phyloP scores from a whole-genome alignment of 2,113 vertebrate genomes.

The Ictalurus punctatus region DNA sequence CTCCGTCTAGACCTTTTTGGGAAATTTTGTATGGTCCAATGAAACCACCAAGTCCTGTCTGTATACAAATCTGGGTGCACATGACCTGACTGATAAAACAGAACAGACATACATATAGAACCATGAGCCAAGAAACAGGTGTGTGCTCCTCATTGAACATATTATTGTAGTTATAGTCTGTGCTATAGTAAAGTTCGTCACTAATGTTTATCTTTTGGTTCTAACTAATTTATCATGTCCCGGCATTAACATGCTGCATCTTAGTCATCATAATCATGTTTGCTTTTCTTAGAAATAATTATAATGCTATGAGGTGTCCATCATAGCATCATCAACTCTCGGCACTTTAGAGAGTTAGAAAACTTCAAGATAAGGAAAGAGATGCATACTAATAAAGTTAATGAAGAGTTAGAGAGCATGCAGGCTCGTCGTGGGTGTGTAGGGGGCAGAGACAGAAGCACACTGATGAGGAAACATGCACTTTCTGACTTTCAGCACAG shows the following conservation, averaged over 20 bases:
- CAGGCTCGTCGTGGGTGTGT: slow-evolving; percentile 8
- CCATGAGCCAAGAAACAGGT: too few species aligned
- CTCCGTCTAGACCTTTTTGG: background rate
- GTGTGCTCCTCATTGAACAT: background rate
- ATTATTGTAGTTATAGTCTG: background rate
- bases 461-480: slow-evolving; percentile 24
- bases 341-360: slow-evolving; percentile 13
- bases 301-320: background rate
- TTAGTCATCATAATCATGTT: slow-evolving; percentile 6
- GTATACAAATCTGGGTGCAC: background rate
- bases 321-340: slow-evolving; percentile 12
- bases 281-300: slow-evolving; percentile 11
- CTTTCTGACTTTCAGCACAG: slow-evolving; percentile 36
- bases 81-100: slow-evolving; percentile 21
- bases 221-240: background rate
- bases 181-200: background rate
- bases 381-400: slow-evolving; percentile 49
- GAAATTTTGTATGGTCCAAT: background rate
- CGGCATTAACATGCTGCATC: background rate
- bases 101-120: background rate
- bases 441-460: background rate
- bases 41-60: slow-evolving; percentile 1
- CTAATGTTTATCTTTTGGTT: background rate
- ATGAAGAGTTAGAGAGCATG: slow-evolving; percentile 45
- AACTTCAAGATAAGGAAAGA: background rate